Evolutionary conservation across 2,797 vertebrate species (phyloP).

Genomic region (Anguilla obscura): DNA sequence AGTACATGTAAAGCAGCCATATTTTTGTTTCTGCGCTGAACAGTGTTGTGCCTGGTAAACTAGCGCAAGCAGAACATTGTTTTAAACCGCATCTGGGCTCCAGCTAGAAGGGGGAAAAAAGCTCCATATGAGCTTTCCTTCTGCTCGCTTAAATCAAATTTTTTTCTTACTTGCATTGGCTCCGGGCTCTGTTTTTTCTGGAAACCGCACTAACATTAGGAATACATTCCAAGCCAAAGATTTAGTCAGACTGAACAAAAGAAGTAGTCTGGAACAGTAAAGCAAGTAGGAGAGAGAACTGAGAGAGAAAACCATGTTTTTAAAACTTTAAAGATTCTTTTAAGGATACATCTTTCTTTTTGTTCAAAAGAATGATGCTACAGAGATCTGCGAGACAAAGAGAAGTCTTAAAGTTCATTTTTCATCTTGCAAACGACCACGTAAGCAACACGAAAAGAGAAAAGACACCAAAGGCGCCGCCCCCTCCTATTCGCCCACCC

Average conservation of each 20-base stretch:
- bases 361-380: neutral
- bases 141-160: constrained; percentile 27
- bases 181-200: constrained; percentile 62
- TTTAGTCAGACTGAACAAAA: constrained; percentile 55
- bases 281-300: neutral
- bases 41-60: constrained; percentile 23
- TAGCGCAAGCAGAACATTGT: constrained; percentile 26
- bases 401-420: neutral
- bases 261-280: constrained; percentile 31
- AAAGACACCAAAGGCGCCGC: neutral
- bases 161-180: constrained; percentile 47
- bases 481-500: neutral
- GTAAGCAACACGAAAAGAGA: constrained; percentile 17
- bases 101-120: constrained; percentile 27
- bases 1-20: neutral
- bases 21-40: constrained; percentile 22
- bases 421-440: neutral
- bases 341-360: neutral
- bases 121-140: neutral
- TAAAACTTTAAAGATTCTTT: neutral
- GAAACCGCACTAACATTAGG: constrained; percentile 61
- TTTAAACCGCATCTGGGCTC: constrained; percentile 30
- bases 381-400: neutral
- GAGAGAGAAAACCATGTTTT: constrained; percentile 9
- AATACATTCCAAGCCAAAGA: constrained; percentile 52